Evolutionary conservation across 2,113 vertebrate genomes (phyloP), one percentile per base, ranked within the genome.

Genomic region (Coryphaenoides rupestris): DNA sequence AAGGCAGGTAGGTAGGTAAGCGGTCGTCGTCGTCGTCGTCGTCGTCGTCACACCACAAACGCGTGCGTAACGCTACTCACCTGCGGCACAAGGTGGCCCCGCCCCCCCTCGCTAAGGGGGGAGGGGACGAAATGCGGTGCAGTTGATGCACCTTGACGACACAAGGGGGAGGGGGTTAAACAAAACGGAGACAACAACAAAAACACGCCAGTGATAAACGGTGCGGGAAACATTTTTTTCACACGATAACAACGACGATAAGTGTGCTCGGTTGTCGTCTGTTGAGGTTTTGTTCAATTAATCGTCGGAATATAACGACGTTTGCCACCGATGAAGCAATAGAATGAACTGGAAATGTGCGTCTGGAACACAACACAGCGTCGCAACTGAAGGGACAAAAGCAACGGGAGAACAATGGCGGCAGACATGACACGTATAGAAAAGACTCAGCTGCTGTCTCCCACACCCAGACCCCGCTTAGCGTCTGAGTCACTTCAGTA

Each of bases 51-150:
- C 77, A 79, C 60, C 75, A 75, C 24, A 64, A n/a, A 79, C 77
- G 81, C 83, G 75, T 74, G 75, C 77, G 79, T 87, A n/a, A n/a
- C n/a, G n/a, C n/a, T n/a, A 89, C 87, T 89, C 83, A 89, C 87
- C 87, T n/a, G n/a, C n/a, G 62, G 69, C 80, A 85, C 65, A 75
- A 76, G 84, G 81, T 86, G 81, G 79, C 80, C 79, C 73, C 82
- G 80, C 85, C 87, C 80, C 79, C 73, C 82, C 81, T 84, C 87
- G 82, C 80, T 89, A 87, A 85, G 80, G 80, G n/a, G 83, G 80
- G 79, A 84, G 74, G 81, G 85, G 85, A 86, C 86, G 87, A 86
- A 87, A 91, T 88, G 81, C 82, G 84, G 81, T 81, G 84, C n/a
- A n/a, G n/a, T n/a, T n/a, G n/a, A n/a, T n/a, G 86, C 68, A 81